Evolutionary conservation across 1,140 invertebrate genomes (phyloP).

Genomic region (Venturia canescens): DNA sequence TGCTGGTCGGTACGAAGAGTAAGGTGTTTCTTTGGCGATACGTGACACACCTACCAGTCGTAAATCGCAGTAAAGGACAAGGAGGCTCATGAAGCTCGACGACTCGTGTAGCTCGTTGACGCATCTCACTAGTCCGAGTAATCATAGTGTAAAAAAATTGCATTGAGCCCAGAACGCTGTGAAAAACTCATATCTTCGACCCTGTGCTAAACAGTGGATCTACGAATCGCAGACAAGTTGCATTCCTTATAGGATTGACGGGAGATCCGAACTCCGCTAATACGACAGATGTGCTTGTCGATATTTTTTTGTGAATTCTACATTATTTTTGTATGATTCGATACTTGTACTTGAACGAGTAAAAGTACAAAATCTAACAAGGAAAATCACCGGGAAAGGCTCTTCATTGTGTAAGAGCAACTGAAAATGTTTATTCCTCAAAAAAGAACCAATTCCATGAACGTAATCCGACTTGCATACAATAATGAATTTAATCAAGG

Average conservation of each 20-base stretch:
- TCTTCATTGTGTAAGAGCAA: no score
- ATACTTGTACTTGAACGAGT: no score
- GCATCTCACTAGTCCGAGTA: conserved; percentile 16
- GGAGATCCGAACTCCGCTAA: not conserved
- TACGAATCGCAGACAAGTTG: conserved; percentile 8
- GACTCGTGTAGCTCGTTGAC: conserved; percentile 2
- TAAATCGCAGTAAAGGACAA: conserved; percentile 45
- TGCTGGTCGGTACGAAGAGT: conserved; percentile 55
- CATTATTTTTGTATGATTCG: no score
- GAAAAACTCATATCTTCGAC: conserved; percentile 20
- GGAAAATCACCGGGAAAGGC: no score
- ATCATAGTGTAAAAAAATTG: conserved; percentile 15
- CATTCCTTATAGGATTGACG: not conserved
- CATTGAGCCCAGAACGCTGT: not conserved
- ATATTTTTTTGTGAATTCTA: not conserved
- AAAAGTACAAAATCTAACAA: no score
- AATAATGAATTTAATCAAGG: no score
- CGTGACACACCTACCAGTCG: conserved; percentile 57
- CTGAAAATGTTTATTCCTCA: no score
- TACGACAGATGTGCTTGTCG: not conserved
- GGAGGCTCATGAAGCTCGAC: conserved; percentile 11
- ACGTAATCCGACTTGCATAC: no score
- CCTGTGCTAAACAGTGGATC: conserved; percentile 9
- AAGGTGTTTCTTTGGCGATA: conserved; percentile 59
- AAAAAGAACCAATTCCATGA: no score